A percentile compares a stretch with the other conserved stretches of the same genome.
These are phyloP conservation scores for Elachura formosa DNA, from an alignment of 2,113 vertebrate species.

Conservation along the genomic window DNA sequence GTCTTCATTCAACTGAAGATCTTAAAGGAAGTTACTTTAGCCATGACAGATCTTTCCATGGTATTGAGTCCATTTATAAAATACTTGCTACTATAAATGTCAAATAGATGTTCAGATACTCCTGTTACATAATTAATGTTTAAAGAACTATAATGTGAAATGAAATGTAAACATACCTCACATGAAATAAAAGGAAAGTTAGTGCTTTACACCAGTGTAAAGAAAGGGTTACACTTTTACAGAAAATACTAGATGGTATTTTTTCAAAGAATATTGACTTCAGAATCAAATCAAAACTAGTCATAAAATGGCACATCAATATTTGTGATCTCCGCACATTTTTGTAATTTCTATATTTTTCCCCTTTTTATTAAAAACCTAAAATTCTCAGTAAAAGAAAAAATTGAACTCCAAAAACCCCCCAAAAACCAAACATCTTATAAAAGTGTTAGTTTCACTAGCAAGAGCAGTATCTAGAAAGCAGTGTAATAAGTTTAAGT, in stretches of 20 bases:
- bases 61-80: background rate
- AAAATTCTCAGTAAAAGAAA: background rate
- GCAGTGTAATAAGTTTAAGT: background rate
- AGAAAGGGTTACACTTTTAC: background rate
- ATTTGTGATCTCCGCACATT: background rate
- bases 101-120: background rate
- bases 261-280: background rate
- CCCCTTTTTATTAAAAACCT: fast-evolving
- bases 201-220: background rate
- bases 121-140: background rate
- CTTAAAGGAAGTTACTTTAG: background rate
- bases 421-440: background rate
- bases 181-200: background rate
- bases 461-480: background rate
- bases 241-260: background rate
- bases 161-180: background rate
- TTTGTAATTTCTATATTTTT: background rate
- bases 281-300: background rate
- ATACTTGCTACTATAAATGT: background rate
- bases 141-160: background rate
- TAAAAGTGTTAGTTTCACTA: background rate
- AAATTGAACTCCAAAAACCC: background rate
- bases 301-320: background rate
- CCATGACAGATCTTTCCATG: background rate
- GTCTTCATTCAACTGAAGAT: background rate